phyloP scores from a whole-genome alignment of 2,113 vertebrate species.

The Hippoglossus stenolepis region DNA sequence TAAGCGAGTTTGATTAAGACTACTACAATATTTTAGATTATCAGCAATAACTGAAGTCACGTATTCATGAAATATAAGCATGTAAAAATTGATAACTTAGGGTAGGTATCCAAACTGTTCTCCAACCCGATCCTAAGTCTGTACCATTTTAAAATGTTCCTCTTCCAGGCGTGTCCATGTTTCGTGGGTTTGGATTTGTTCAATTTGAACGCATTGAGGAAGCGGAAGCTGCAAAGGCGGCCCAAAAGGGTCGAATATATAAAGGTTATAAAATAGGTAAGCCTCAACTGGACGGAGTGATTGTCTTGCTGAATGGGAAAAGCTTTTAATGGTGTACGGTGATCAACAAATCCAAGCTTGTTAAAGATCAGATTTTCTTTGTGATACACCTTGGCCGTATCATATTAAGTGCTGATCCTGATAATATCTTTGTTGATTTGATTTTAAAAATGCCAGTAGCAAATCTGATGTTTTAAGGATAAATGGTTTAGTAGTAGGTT shows the following conservation, averaged over 20 bases:
- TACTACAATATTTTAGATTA: slow-evolving; percentile 14
- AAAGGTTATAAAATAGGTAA: slow-evolving; percentile 94
- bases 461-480: background rate
- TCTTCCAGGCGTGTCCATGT: slow-evolving; percentile 90
- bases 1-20: slow-evolving; percentile 13
- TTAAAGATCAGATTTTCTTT: slow-evolving; percentile 5
- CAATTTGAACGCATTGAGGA: slow-evolving; percentile 90
- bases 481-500: background rate
- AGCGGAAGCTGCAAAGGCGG: slow-evolving; percentile 89
- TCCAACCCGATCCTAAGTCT: slow-evolving; percentile 47
- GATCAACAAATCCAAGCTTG: slow-evolving; percentile 1
- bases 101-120: slow-evolving; percentile 43
- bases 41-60: background rate
- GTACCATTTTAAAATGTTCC: slow-evolving; percentile 79
- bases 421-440: background rate
- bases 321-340: background rate
- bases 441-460: too few species aligned
- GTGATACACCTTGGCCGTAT: background rate
- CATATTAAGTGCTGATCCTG: too few species aligned
- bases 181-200: slow-evolving; percentile 91
- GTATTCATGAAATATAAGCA: slow-evolving; percentile 24
- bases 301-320: slow-evolving; percentile 37
- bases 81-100: slow-evolving; percentile 10
- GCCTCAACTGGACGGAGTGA: slow-evolving; percentile 60
- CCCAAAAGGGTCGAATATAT: slow-evolving; percentile 90